Percentiles rank a stretch among this genome's conserved stretches.
Evolutionary conservation across 2,113 vertebrate genomes (phyloP).

Genomic region (Dicrurus megarhynchus): DNA sequence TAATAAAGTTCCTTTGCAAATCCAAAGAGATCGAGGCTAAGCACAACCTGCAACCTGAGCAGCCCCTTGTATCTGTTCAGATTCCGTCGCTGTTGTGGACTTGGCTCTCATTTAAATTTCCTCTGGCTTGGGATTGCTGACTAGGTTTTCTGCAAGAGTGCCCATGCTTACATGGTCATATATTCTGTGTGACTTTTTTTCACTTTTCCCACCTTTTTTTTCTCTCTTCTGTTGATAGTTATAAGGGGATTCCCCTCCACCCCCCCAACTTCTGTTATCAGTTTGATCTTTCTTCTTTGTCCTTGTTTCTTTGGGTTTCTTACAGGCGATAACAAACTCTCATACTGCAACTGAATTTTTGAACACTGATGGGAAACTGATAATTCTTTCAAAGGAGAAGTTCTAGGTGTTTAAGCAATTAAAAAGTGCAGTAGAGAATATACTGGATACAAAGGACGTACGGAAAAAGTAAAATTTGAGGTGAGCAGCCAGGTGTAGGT

Average conservation of each 20-base stretch:
- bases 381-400: slow-evolving; percentile 27
- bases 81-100: slow-evolving; percentile 69
- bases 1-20: slow-evolving; percentile 84
- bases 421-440: not conserved
- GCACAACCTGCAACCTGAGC: slow-evolving; percentile 82
- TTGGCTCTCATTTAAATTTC: slow-evolving; percentile 89
- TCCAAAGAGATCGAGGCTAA: slow-evolving; percentile 78
- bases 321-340: slow-evolving; percentile 15
- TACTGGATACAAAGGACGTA: not conserved
- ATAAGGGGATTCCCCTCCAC: not conserved
- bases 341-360: slow-evolving; percentile 2
- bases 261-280: slow-evolving; percentile 21
- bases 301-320: slow-evolving; percentile 37
- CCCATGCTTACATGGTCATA: slow-evolving; percentile 83
- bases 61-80: slow-evolving; percentile 68
- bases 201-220: slow-evolving; percentile 48
- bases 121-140: slow-evolving; percentile 80
- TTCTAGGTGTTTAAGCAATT: not conserved
- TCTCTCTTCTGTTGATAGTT: slow-evolving; percentile 70
- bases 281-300: slow-evolving; percentile 73
- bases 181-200: slow-evolving; percentile 75
- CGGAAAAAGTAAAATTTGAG: not conserved
- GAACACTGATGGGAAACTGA: slow-evolving; percentile 10
- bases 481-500: not conserved
- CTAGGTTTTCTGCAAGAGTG: slow-evolving; percentile 98